phyloP scores from a whole-genome alignment of 2,797 vertebrate species.

The Acrocephalus scirpaceus region DNA sequence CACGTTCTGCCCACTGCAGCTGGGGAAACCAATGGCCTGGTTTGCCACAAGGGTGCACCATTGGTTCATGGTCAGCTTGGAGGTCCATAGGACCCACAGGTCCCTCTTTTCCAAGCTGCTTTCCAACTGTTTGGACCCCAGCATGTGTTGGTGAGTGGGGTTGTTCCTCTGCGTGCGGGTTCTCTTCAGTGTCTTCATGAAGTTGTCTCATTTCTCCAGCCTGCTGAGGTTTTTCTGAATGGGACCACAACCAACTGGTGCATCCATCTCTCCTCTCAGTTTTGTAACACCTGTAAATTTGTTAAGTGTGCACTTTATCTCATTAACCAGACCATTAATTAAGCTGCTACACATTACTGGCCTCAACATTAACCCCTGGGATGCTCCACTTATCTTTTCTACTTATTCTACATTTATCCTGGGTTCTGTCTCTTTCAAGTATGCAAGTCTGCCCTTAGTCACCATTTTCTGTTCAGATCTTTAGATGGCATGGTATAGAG shows the following conservation, averaged over 20 bases:
- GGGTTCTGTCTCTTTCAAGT: background rate
- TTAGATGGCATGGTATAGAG: background rate
- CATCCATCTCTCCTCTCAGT: background rate
- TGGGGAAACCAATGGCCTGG: background rate
- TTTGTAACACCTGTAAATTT: background rate
- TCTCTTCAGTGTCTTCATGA: background rate
- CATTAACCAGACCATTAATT: background rate
- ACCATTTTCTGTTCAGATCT: background rate
- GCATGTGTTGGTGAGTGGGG: background rate
- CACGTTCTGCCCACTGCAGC: rapidly evolving
- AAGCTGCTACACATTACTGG: background rate
- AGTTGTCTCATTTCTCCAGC: background rate
- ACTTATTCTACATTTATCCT: background rate
- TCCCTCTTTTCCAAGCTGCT: background rate
- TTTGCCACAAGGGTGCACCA: background rate
- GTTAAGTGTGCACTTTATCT: background rate
- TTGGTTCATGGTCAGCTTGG: background rate
- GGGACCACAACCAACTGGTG: background rate
- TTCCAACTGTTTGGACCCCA: background rate
- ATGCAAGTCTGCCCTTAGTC: background rate
- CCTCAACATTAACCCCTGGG: background rate
- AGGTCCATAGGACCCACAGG: background rate
- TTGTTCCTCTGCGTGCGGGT: background rate
- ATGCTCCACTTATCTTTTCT: background rate
- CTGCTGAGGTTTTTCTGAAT: background rate